These are phyloP conservation scores for Ennomos quercinarius DNA, from an alignment of 2,888 invertebrate species.

Conservation along the genomic window DNA sequence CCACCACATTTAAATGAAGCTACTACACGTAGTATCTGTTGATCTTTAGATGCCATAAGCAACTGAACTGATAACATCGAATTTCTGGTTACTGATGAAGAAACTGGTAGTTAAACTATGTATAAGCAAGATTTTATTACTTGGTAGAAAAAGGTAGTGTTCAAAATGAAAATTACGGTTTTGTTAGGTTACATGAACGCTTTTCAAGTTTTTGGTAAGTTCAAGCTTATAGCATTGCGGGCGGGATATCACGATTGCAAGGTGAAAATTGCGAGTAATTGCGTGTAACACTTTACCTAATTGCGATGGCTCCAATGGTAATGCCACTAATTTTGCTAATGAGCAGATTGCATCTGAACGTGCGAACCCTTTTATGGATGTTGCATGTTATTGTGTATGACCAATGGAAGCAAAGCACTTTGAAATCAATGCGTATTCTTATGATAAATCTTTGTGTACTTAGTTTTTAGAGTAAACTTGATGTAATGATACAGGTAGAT, in stretches of 20 bases:
- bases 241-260: slow-evolving; percentile 26
- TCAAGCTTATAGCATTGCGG: not conserved
- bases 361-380: slow-evolving; percentile 15
- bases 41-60: slow-evolving; percentile 26
- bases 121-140: too few species aligned
- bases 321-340: slow-evolving; percentile 34
- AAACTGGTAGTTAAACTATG: slow-evolving; percentile 2
- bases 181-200: too few species aligned
- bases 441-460: not conserved
- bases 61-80: slow-evolving; percentile 22
- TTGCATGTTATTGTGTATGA: slow-evolving; percentile 3
- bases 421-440: not conserved
- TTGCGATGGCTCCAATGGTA: slow-evolving; percentile 24
- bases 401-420: slow-evolving; percentile 7
- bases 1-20: slow-evolving; percentile 24
- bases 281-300: slow-evolving; percentile 39
- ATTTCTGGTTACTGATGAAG: slow-evolving; percentile 25
- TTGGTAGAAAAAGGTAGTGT: too few species aligned
- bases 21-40: slow-evolving; percentile 18
- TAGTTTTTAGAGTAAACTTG: too few species aligned
- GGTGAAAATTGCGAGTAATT: slow-evolving; percentile 45
- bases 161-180: too few species aligned
- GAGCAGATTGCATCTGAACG: slow-evolving; percentile 31
- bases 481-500: too few species aligned
- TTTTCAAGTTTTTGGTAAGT: too few species aligned